Conservation (phyloP, 2,113 vertebrate species). For the Scatophagus argus region DNA sequence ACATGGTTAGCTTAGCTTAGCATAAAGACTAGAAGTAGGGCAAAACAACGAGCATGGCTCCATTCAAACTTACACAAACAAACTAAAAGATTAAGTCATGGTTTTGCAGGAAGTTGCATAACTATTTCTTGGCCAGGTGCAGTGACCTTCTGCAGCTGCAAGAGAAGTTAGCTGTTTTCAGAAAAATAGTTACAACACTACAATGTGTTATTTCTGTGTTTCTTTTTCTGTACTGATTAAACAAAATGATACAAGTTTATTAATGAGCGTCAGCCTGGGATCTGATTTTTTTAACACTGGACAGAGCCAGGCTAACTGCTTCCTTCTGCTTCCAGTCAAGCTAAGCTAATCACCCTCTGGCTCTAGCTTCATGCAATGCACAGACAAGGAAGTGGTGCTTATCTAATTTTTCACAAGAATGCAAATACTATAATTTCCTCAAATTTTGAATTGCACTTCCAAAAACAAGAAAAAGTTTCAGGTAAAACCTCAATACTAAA, state of each 20-base stretch:
- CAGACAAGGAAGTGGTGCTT: neutral
- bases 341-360: neutral
- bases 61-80: neutral
- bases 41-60: neutral
- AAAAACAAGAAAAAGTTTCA: neutral
- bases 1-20: slow-evolving; percentile 5
- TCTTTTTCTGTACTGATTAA: neutral
- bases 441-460: neutral
- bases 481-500: neutral
- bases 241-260: neutral
- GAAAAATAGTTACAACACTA: neutral
- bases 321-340: neutral
- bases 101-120: too few species aligned
- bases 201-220: neutral
- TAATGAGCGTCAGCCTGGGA: neutral
- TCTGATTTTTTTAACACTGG: neutral
- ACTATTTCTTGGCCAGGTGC: neutral
- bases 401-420: neutral
- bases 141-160: neutral
- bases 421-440: neutral
- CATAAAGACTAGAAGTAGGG: neutral
- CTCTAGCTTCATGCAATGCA: neutral
- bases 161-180: neutral
- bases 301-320: neutral
- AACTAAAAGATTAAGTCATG: neutral